These are phyloP conservation scores for Osmoderma eremita DNA, from an alignment of 2,888 invertebrate species.

Conservation along the genomic window DNA sequence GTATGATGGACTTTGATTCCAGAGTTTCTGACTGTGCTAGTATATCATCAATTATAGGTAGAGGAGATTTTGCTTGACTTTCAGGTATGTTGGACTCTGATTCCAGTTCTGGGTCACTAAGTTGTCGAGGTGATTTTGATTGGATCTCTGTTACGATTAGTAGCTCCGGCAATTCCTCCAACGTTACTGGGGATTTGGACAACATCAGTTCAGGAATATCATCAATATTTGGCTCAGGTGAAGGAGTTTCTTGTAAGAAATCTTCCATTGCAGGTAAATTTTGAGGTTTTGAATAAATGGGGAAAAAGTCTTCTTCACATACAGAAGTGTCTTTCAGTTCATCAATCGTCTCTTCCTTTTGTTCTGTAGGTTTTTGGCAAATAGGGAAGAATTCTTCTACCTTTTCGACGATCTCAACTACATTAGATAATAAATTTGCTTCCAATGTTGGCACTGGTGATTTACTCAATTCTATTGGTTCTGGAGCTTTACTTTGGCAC, in stretches of 20 bases:
- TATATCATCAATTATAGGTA: slow-evolving; percentile 29
- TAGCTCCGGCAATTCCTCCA: background rate
- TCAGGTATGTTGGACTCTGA: slow-evolving; percentile 40
- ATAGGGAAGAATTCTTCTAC: slow-evolving; percentile 20
- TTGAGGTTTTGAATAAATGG: slow-evolving; percentile 6
- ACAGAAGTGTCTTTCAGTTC: slow-evolving; percentile 10
- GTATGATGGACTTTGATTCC: background rate
- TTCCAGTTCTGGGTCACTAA: too few species aligned
- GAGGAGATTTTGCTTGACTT: slow-evolving; percentile 37
- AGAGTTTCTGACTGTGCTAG: slow-evolving; percentile 3
- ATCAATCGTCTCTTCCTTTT: slow-evolving; percentile 17
- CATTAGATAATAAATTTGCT: slow-evolving; percentile 16
- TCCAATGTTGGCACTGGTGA: slow-evolving; percentile 41
- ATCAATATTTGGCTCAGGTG: slow-evolving; percentile 16
- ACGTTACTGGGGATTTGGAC: slow-evolving; percentile 28
- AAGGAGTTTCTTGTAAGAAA: background rate
- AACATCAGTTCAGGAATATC: background rate
- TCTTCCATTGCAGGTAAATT: background rate
- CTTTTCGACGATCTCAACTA: background rate
- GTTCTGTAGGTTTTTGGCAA: slow-evolving; percentile 8
- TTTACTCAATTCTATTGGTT: background rate
- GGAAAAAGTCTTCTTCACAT: slow-evolving; percentile 13
- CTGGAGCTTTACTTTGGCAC: slow-evolving; percentile 34
- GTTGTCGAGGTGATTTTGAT: slow-evolving; percentile 1
- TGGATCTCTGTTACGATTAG: background rate